Evolutionary conservation across 2,113 vertebrate genomes (phyloP).

Genomic region (Chionis minor): DNA sequence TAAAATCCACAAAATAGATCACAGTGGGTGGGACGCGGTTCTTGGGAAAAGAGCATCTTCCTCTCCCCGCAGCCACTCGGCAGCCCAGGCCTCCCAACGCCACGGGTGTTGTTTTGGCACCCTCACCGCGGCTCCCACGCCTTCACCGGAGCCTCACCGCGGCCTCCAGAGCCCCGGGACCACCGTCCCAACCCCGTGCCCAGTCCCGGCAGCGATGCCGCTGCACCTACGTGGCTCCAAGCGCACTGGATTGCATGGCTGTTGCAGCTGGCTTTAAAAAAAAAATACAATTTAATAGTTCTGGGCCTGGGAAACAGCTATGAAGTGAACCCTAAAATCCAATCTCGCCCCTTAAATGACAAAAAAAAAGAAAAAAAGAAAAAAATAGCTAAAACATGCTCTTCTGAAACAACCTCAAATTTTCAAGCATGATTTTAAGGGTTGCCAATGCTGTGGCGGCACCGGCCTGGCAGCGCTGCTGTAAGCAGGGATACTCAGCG

Average conservation of each 20-base stretch:
- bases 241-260: fast-evolving
- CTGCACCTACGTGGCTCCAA: background rate
- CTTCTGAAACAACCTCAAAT: background rate
- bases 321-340: background rate
- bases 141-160: background rate
- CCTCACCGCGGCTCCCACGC: fast-evolving
- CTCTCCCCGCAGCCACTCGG: background rate
- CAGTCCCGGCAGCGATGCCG: fast-evolving
- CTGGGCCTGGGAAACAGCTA: background rate
- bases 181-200: fast-evolving
- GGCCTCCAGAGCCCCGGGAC: background rate
- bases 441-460: background rate
- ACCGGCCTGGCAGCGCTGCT: background rate
- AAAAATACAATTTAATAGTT: fast-evolving
- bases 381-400: background rate
- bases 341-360: background rate
- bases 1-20: conserved; percentile 28
- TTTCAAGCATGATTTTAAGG: background rate
- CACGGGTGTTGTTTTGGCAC: background rate
- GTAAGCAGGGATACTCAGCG: fast-evolving
- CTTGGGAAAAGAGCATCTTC: conserved; percentile 39
- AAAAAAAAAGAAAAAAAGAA: too few relatives aligned
- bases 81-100: background rate
- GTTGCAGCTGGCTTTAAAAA: background rate
- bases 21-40: background rate